These are phyloP conservation scores for Geophilus truncorum DNA, from an alignment of 2,888 invertebrate genomes.

Conservation along the genomic window DNA sequence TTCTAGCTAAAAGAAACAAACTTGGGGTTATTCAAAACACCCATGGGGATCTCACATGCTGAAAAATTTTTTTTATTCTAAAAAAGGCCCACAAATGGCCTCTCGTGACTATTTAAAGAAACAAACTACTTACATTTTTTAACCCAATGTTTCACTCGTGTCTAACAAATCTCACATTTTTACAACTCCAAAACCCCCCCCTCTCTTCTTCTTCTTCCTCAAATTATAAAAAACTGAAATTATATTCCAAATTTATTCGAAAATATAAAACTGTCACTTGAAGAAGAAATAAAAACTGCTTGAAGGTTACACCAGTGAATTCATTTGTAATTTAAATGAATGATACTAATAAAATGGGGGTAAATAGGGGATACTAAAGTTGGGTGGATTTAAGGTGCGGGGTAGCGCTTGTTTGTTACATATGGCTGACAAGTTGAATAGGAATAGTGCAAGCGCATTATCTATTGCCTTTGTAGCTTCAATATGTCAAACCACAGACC, in stretches of 20 bases:
- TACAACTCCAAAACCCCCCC: too few relatives aligned
- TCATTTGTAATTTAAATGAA: constrained; percentile 8
- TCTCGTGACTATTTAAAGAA: constrained; percentile 8
- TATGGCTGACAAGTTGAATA: constrained; percentile 13
- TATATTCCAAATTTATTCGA: neutral
- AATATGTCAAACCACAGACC: constrained; percentile 7
- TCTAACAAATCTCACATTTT: neutral
- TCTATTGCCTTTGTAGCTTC: constrained; percentile 6
- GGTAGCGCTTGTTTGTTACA: neutral
- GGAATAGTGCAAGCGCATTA: neutral
- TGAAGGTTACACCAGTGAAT: neutral
- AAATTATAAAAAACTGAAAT: neutral
- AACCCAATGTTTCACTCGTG: neutral
- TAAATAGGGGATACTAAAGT: neutral
- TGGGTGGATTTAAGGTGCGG: neutral
- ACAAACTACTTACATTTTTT: neutral
- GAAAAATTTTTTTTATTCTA: neutral
- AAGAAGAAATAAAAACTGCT: neutral
- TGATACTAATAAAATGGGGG: too few relatives aligned
- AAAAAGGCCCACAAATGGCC: neutral
- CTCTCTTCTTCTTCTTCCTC: too few relatives aligned
- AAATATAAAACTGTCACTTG: neutral
- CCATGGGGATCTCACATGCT: neutral
- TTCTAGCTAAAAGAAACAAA: constrained; percentile 2
- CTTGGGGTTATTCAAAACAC: constrained; percentile 6